phyloP scores from a whole-genome alignment of 2,797 vertebrate genomes.

The Phoxinus dragarum region DNA sequence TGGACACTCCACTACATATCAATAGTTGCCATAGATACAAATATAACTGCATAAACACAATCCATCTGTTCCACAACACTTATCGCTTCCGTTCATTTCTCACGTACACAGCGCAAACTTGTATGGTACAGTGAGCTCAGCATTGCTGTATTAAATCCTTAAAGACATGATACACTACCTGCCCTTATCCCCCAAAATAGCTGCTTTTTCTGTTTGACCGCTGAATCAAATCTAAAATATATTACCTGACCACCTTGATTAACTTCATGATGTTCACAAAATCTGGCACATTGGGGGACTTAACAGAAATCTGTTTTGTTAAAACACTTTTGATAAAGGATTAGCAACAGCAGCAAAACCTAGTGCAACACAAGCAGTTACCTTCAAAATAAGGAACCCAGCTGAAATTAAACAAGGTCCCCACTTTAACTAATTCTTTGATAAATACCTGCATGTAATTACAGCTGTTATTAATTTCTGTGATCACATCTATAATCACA shows the following conservation, averaged over 20 bases:
- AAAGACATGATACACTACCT: neutral
- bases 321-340: neutral
- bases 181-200: neutral
- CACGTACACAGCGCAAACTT: conserved; percentile 23
- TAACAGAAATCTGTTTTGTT: neutral
- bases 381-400: neutral
- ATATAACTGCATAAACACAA: conserved; percentile 27
- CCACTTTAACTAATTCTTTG: neutral
- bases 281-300: neutral
- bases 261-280: conserved; percentile 6
- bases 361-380: neutral
- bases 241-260: neutral
- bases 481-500: too few species aligned
- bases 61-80: conserved; percentile 31
- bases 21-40: conserved; percentile 24
- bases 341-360: neutral
- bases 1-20: conserved; percentile 18
- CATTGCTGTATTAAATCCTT: conserved; percentile 11
- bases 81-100: neutral
- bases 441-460: neutral
- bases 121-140: conserved; percentile 18
- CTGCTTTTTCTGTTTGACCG: neutral
- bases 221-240: neutral
- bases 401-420: neutral
- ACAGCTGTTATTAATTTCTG: neutral